Evolutionary conservation across 2,888 invertebrate genomes (phyloP).

Genomic region (Machimus atricapillus): DNA sequence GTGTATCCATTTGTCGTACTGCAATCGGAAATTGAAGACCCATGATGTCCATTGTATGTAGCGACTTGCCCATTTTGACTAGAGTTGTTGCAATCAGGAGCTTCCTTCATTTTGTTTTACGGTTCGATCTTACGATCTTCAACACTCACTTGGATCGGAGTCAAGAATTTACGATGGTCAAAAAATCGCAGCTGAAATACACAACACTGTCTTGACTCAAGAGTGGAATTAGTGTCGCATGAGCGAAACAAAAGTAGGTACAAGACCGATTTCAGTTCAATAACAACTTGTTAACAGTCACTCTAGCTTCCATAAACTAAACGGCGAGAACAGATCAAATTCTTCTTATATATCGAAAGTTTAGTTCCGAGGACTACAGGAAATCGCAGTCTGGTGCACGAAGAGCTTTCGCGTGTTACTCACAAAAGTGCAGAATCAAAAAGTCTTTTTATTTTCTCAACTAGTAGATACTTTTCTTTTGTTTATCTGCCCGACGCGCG

Average conservation of each 20-base stretch:
- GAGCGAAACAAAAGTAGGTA: neutral
- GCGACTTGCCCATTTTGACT: conserved; percentile 41
- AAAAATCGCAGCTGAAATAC: neutral
- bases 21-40: neutral
- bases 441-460: neutral
- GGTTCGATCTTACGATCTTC: neutral
- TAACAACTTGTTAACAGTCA: conserved; percentile 42
- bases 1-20: conserved; percentile 35
- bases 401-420: conserved; percentile 11
- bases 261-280: neutral
- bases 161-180: neutral
- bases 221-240: neutral
- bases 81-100: neutral
- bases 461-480: neutral
- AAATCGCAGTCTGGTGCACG: conserved; percentile 36
- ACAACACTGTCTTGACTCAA: neutral
- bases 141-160: neutral
- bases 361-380: conserved; percentile 48
- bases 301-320: conserved; percentile 45
- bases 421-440: conserved; percentile 3
- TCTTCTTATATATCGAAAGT: conserved; percentile 47
- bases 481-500: neutral
- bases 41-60: conserved; percentile 40
- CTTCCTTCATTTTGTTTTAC: conserved; percentile 3
- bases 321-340: conserved; percentile 40